Percentiles rank a stretch among this genome's conserved stretches.
phyloP scores from a whole-genome alignment of 2,797 vertebrate genomes.

The Hydrophis major region DNA sequence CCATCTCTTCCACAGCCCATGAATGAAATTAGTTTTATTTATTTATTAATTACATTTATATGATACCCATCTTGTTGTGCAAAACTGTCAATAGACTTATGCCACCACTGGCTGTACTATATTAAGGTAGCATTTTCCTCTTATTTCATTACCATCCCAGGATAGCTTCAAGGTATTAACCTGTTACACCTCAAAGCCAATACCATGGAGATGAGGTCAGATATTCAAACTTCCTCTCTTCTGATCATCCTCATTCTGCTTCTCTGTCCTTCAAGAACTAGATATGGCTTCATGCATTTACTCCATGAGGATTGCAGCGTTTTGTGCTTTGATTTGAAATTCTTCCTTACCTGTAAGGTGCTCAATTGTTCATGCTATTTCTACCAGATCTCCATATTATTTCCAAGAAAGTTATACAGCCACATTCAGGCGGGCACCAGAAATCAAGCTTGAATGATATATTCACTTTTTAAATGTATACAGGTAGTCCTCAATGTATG shows the following conservation, averaged over 20 bases:
- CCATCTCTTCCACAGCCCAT: not conserved
- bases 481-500: no score
- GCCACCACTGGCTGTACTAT: not conserved
- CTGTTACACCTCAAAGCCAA: not conserved
- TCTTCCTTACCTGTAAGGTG: not conserved
- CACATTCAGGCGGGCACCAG: not conserved
- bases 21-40: not conserved
- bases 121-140: not conserved
- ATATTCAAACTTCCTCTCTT: not conserved
- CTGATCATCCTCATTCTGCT: not conserved
- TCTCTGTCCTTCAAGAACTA: not conserved
- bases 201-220: not conserved
- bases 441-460: not conserved
- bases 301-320: not conserved
- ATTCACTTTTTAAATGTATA: not conserved
- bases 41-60: not conserved
- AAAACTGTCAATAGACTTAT: not conserved
- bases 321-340: not conserved
- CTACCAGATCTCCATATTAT: not conserved
- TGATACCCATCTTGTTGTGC: not conserved
- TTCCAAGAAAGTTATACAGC: not conserved
- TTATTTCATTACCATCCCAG: not conserved
- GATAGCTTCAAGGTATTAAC: not conserved
- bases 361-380: not conserved
- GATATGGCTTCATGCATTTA: not conserved